phyloP scores from a whole-genome alignment of 2,113 vertebrate species.

The Nesogale talazaci region DNA sequence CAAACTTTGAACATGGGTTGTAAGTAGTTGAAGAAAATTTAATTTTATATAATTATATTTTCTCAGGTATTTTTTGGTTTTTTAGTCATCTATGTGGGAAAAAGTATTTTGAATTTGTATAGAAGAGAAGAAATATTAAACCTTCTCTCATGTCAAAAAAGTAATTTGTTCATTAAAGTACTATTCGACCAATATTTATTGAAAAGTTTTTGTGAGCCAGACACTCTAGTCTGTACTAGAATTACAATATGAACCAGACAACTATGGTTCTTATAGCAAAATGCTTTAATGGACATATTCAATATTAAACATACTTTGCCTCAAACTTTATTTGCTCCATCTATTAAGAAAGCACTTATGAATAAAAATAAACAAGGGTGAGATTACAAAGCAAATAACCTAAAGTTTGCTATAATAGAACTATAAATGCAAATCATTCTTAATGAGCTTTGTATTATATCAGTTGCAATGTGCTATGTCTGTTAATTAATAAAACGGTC shows the following conservation, averaged over 20 bases:
- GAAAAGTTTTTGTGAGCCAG: slow-evolving; percentile 6
- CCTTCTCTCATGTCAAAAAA: background rate
- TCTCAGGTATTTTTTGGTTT: slow-evolving; percentile 7
- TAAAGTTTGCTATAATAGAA: too few species aligned
- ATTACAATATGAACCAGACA: background rate
- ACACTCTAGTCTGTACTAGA: background rate
- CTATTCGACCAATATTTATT: background rate
- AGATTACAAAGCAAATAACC: too few species aligned
- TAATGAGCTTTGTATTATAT: too few species aligned
- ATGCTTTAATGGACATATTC: too few species aligned
- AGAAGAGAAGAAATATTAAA: background rate
- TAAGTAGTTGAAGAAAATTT: background rate
- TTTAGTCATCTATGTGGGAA: background rate
- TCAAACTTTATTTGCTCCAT: too few species aligned
- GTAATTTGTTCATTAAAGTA: background rate
- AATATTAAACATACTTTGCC: too few species aligned
- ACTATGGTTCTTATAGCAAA: too few species aligned
- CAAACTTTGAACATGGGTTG: background rate
- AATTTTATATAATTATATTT: background rate
- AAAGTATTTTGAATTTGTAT: background rate
- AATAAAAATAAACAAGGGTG: too few species aligned
- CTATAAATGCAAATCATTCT: too few species aligned
- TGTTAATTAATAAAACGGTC: background rate
- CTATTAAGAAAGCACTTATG: too few species aligned
- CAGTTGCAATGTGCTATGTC: too few species aligned